Conservation (phyloP, 2,797 vertebrate species). For the Phoxinus dragarum region DNA sequence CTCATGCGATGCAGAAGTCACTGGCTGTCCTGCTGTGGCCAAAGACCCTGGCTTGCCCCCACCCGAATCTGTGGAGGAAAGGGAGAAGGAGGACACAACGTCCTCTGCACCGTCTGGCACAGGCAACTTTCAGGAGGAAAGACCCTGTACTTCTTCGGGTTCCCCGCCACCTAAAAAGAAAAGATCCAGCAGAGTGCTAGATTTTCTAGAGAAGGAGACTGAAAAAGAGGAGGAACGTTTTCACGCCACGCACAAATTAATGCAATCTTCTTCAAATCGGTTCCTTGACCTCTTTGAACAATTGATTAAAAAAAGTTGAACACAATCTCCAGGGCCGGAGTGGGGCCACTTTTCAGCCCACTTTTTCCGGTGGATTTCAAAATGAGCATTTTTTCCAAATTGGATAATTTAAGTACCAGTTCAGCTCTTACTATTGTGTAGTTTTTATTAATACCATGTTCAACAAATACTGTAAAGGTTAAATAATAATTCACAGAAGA, state of each 20-base stretch:
- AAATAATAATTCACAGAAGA: no score
- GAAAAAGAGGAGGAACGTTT: neutral
- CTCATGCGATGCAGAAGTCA: neutral
- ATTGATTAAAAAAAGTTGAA: neutral
- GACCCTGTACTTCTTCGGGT: neutral
- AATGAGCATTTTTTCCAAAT: no score
- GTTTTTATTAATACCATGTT: no score
- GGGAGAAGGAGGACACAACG: neutral
- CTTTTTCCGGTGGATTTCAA: no score
- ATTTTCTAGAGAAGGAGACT: neutral
- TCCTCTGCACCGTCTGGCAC: neutral
- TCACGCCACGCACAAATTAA: neutral
- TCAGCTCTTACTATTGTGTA: no score
- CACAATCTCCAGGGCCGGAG: no score
- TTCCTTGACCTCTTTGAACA: conserved; percentile 10
- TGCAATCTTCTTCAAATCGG: neutral
- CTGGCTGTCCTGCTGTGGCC: neutral
- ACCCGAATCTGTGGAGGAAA: no score
- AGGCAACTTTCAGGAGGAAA: neutral
- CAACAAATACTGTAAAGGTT: no score
- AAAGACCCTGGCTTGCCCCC: neutral
- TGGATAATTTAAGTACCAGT: no score
- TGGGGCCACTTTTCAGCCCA: no score
- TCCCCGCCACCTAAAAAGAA: neutral
- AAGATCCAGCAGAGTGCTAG: neutral